Evolutionary conservation across 1,140 invertebrate genomes (phyloP), one percentile per base, ranked within the genome.

Genomic region (Zophobas atratus): DNA sequence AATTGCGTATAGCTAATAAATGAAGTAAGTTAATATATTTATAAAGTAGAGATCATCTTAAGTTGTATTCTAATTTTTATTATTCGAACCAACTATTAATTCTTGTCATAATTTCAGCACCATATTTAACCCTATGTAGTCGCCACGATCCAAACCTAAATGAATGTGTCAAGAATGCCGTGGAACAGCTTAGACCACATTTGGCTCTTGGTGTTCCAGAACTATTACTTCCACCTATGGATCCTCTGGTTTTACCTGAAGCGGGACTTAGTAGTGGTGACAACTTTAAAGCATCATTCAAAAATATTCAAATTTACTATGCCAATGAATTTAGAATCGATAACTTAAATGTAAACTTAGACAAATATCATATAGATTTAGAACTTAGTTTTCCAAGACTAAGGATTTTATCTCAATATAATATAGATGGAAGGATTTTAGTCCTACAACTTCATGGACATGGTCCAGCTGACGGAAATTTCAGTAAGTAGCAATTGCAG

Each of bases 161-260:
- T 5, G 80, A 84, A 34, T 91, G 90, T 77, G 77, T 90, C 0
- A 84, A 84, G 53, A 81, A 86, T 72, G 85, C 88, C 75, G 86
- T 89, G 20, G 84, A 86, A 35, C 81, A 79, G 0, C 83, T 87
- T 53, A 83, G 88, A 34, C 87, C 88, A 0, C 46, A 83, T 43
- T 87, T 90, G 67, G 84, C 86, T 0, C 86, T 87, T 34, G 89
- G 89, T 39, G 85, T 88, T 35, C 86, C 87, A 0, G 86, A 88
- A 78, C 70, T 88, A 6, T 84, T 81, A 0, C 84, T 89, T 1
- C 85, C 87, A 0, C 84, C 87, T 0, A 81, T 87, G 55, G 86
- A 89, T 73, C 88, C 88, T 5, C 81, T 88, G 0, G 55, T 85
- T n/a, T 77, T 89, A 32, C 76, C 79, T 0, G 57, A 78, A 74